A percentile compares a stretch with the other conserved stretches of the same genome.
Evolutionary conservation across 2,888 invertebrate genomes (phyloP).

Genomic region (Agelastica alni): DNA sequence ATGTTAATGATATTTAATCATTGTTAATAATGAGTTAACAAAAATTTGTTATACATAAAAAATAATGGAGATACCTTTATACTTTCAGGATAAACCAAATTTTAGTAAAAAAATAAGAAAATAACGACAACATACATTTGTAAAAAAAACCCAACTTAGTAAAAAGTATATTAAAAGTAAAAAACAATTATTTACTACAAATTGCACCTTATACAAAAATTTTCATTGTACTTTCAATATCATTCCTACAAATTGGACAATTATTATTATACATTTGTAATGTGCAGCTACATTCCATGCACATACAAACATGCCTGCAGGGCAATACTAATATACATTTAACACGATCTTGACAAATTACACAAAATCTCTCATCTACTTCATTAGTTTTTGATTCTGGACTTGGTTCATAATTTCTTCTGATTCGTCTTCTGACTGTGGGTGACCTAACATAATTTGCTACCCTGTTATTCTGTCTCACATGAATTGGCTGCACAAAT

Average conservation of each 20-base stretch:
- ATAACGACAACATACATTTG: no score
- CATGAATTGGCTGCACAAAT: not conserved
- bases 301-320: slow-evolving; percentile 63
- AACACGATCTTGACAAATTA: slow-evolving; percentile 62
- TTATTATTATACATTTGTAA: slow-evolving; percentile 58
- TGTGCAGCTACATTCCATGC: slow-evolving; percentile 59
- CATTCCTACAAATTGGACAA: slow-evolving; percentile 62
- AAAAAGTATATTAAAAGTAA: no score
- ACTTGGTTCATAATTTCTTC: slow-evolving; percentile 6
- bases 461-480: not conserved
- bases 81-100: no score
- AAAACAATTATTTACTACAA: no score
- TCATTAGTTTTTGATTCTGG: slow-evolving; percentile 6
- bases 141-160: no score
- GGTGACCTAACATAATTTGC: not conserved
- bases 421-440: slow-evolving; percentile 1
- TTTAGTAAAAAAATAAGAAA: no score
- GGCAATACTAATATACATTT: slow-evolving; percentile 63
- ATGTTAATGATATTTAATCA: no score
- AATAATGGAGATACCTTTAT: no score
- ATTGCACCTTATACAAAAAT: slow-evolving; percentile 59
- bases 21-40: no score
- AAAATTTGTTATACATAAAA: no score
- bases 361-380: slow-evolving; percentile 56
- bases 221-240: slow-evolving; percentile 62